Evolutionary conservation across 2,113 vertebrate species (phyloP), one percentile per base, ranked within the genome.

Genomic region (Nettapus auritus): DNA sequence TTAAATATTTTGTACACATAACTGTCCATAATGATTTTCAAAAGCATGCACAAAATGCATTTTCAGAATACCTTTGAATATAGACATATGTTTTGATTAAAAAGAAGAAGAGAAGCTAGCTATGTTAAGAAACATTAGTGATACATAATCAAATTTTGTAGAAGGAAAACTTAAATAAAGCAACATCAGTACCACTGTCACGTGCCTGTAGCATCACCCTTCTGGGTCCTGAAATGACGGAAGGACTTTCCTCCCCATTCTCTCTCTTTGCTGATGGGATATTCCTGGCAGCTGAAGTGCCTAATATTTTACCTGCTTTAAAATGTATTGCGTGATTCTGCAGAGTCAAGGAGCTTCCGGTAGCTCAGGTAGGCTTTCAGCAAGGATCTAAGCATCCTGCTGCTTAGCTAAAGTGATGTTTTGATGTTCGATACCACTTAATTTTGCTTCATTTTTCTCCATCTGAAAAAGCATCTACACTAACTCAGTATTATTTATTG

Each of bases 291-390:
- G 56, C n/a, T 55, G 53, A 88, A 67, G 44, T 84, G 57, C 44
- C 62, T 84, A 81, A 44, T 94, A 86, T 92, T 90, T 92, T 36
- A 92, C 92, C 62, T 84, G 73, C 44, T 90, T 88, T 86, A 75
- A 82, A 82, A 95, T 62, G 53, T 80, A 28, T 52, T 81, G 38
- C 85, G 68, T 53, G 64, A 84, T 88, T 90, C 94, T 92, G 53
- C 80, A 73, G 62, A 62, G 53, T 87, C 83, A 89, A 89, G 76
- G 60, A 91, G 78, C 67, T 66, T 89, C 66, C 40, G 84, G 55
- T 62, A 80, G 70, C 85, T 85, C 74, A 84, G 74, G 81, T 20
- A 48, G 75, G 88, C 64, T 83, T 86, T 75, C 79, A 67, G 29
- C 34, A 89, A 60, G 52, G 76, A 77, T 48, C 55, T 82, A 82